Conservation (phyloP, 2,888 invertebrate genomes). For the Agrotis ipsilon region DNA sequence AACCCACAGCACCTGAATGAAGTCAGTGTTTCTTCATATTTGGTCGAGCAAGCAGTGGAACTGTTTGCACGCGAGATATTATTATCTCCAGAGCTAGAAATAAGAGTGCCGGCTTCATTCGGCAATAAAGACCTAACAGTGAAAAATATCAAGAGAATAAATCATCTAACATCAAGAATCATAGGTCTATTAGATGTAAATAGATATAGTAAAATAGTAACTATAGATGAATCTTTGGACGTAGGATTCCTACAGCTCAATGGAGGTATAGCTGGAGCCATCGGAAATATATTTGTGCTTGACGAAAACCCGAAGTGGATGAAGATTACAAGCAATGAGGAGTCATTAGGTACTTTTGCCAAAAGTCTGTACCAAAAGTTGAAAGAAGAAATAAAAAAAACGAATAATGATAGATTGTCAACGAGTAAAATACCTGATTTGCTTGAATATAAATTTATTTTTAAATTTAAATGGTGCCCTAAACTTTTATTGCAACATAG, state of each 20-base stretch:
- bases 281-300: conserved; percentile 19
- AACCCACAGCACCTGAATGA: neutral
- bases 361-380: conserved; percentile 6
- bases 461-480: neutral
- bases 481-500: conserved; percentile 7
- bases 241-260: neutral
- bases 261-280: conserved; percentile 1
- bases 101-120: conserved; percentile 47
- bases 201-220: conserved; percentile 5
- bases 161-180: neutral
- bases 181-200: neutral
- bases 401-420: neutral
- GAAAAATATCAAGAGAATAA: conserved; percentile 18
- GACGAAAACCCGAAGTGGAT: neutral
- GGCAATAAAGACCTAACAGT: conserved; percentile 49
- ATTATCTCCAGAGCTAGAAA: neutral
- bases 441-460: conserved; percentile 12
- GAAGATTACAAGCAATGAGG: neutral
- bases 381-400: neutral
- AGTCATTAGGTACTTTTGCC: neutral
- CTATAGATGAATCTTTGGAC: conserved; percentile 28
- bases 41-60: conserved; percentile 4
- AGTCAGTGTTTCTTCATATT: neutral
- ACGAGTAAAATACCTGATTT: neutral
- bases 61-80: conserved; percentile 21